Evolutionary conservation across 1,140 invertebrate genomes (phyloP), one percentile per base, ranked within the genome.

Genomic region (Ephestia elutella): DNA sequence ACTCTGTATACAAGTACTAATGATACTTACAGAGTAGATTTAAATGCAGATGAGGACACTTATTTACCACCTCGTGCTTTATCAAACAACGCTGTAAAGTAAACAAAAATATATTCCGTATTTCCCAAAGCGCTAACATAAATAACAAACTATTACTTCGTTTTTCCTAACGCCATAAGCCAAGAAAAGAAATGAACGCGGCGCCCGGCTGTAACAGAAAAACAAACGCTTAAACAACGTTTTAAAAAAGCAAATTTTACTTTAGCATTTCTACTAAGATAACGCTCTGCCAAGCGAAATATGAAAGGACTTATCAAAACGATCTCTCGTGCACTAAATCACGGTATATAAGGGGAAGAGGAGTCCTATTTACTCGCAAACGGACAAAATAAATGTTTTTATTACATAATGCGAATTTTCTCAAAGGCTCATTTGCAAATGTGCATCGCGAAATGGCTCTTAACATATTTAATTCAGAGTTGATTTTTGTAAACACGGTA

Each of bases 391-490:
- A 86, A 86, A 86, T 84, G 82, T 86, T 86, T 86, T 86, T 84
- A 86, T 88, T 88, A 88, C 83, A 88, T 88, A 86, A 84, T 82
- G 77, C 78, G 80, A 75, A 74, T 85, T 84, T 87, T 84, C 85
- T 87, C 83, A 72, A 78, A 82, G 76, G 75, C 80, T 80, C 74
- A 82, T 82, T 76, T 71, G 35, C 20, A 28, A 55, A 11, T 15
- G 38, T 13, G 15, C 38, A 15, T 44, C 10, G 10, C 15, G 38
- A 44, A 44, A 15, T 44, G 13, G 5, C 38, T 44, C 38, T 44
- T 44, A 44, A 44, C 15, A 44, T 44, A n/a, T 44, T 44, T 44
- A 44, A 44, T 44, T 44, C 38, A 44, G 38, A 44, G 38, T n/a
- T 44, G 13, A 44, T 15, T 15, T 44, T 44, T 13, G 38, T 17